Evolutionary conservation across 1,140 invertebrate species (phyloP).

Genomic region (Drosophila bocqueti): DNA sequence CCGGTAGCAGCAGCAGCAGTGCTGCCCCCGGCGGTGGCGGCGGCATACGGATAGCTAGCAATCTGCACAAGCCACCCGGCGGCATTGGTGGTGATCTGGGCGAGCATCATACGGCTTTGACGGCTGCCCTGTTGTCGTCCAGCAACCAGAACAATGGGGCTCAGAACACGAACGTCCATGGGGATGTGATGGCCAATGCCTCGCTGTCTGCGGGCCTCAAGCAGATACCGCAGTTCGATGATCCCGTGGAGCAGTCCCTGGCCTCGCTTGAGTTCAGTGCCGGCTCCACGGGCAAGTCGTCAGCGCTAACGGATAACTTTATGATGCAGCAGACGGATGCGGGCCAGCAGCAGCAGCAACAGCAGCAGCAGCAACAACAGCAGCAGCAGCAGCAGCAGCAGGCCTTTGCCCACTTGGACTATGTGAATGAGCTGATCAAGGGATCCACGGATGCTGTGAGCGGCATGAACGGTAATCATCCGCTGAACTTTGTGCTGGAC

Average conservation of each 20-base stretch:
- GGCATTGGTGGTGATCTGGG: constrained; percentile 50
- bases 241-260: constrained; percentile 89
- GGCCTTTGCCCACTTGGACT: constrained; percentile 67
- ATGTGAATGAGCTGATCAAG: constrained; percentile 75
- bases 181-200: constrained; percentile 66
- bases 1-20: constrained; percentile 33
- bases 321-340: constrained; percentile 58
- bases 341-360: constrained; percentile 43
- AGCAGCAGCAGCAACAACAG: constrained; percentile 29
- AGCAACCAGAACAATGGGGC: constrained; percentile 11
- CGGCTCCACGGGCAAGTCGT: constrained; percentile 65
- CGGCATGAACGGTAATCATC: constrained; percentile 81
- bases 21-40: constrained; percentile 21
- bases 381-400: constrained; percentile 50
- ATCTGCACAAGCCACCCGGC: constrained; percentile 72
- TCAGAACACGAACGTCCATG: constrained; percentile 54
- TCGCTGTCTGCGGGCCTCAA: constrained; percentile 76
- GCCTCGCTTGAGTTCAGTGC: constrained; percentile 88
- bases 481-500: constrained; percentile 72
- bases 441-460: constrained; percentile 58
- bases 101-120: constrained; percentile 67
- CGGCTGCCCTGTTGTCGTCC: constrained; percentile 56
- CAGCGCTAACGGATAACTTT: constrained; percentile 69
- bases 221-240: constrained; percentile 85
- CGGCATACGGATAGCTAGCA: constrained; percentile 81